These are phyloP conservation scores for Macrotus californicus DNA, from an alignment of 2,113 vertebrate species.

Conservation along the genomic window DNA sequence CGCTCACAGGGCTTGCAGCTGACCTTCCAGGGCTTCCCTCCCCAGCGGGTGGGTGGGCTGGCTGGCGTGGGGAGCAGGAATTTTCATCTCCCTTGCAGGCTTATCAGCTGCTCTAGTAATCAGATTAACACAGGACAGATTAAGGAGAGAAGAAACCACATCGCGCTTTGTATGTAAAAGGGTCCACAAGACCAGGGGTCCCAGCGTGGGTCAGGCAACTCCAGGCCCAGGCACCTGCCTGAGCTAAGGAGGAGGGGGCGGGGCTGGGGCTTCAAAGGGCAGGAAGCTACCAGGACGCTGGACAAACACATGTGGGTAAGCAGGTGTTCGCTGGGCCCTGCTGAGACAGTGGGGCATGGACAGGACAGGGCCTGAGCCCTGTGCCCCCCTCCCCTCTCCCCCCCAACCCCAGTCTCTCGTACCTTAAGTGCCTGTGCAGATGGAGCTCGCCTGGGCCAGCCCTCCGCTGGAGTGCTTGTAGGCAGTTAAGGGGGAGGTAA, in stretches of 20 bases:
- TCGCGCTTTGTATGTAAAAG: not conserved
- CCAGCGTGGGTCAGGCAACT: not conserved
- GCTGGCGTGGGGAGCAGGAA: no score
- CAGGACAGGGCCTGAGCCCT: no score
- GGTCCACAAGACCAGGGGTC: not conserved
- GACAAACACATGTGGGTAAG: no score
- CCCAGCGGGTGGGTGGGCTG: no score
- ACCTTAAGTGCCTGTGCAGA: no score
- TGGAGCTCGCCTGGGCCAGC: not conserved
- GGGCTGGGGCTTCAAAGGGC: not conserved
- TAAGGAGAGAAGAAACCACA: not conserved
- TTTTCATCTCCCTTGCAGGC: no score
- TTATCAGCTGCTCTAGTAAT: not conserved
- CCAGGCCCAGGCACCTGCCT: not conserved
- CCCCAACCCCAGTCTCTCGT: no score
- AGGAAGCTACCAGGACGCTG: not conserved
- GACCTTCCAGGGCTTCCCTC: no score
- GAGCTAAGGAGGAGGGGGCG: not conserved
- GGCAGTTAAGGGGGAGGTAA: not conserved
- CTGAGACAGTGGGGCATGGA: no score
- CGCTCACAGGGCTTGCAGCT: fast-evolving
- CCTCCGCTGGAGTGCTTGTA: not conserved
- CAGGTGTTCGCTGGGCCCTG: no score
- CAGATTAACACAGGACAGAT: not conserved
- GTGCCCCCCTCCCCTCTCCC: no score